Conservation (phyloP, 2,113 vertebrate genomes). For the Pseudorectes ferrugineus region DNA sequence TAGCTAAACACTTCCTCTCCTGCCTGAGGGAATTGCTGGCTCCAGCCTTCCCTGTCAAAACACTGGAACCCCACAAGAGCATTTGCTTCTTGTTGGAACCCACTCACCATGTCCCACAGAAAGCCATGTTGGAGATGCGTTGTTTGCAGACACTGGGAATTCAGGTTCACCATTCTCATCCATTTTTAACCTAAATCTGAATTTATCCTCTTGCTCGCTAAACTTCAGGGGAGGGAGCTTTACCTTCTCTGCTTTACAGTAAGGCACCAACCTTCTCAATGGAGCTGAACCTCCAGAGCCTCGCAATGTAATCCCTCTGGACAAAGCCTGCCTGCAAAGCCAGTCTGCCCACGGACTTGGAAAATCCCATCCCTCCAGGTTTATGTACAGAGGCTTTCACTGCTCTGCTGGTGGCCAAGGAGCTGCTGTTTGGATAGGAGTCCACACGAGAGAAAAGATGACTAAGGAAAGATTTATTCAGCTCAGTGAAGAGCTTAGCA, state of each 20-base stretch:
- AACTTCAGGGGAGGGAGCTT: not conserved
- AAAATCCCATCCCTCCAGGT: not conserved
- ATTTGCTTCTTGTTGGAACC: not conserved
- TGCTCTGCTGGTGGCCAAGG: not conserved
- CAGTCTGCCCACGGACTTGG: not conserved
- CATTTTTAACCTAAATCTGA: not conserved
- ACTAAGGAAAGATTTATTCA: not conserved
- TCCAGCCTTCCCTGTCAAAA: not conserved
- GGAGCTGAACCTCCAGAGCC: not conserved
- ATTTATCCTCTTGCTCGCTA: not conserved
- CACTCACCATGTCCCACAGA: not conserved
- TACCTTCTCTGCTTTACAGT: not conserved
- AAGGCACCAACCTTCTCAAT: not conserved
- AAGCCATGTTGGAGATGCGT: not conserved
- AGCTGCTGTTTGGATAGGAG: not conserved
- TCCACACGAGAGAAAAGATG: not conserved
- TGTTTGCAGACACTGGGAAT: not conserved
- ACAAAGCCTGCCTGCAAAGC: not conserved
- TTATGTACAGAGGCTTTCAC: not conserved
- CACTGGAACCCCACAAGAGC: not conserved
- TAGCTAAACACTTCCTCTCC: not conserved
- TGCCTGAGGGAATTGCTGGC: not conserved
- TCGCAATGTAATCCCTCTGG: not conserved
- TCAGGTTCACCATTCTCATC: not conserved
- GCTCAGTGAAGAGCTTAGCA: slow-evolving; percentile 13